Percentiles rank a stretch among this genome's conserved stretches.
Evolutionary conservation across 1,140 invertebrate genomes (phyloP).

Genomic region (Thaumatotibia leucotreta): DNA sequence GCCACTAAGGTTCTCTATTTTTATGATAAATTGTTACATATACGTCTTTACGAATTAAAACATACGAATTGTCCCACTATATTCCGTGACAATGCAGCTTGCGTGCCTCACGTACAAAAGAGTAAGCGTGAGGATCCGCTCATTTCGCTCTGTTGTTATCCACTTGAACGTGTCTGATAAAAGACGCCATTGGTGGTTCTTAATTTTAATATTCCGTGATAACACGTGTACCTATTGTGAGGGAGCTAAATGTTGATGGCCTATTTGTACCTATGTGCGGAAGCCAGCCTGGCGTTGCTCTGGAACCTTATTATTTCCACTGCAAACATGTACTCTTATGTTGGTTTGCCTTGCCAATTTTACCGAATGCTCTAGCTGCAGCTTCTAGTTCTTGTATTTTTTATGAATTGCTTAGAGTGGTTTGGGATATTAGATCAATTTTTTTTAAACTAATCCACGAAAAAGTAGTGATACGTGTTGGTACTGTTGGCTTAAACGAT

Average conservation of each 20-base stretch:
- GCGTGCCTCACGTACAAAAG: constrained; percentile 25
- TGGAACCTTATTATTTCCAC: neutral
- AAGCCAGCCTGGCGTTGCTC: neutral
- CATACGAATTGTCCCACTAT: neutral
- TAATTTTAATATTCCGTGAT: constrained; percentile 14
- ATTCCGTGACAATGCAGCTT: constrained; percentile 21
- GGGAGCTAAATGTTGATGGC: neutral
- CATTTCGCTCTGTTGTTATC: constrained; percentile 25
- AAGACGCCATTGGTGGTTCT: constrained; percentile 20
- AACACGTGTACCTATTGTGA: neutral
- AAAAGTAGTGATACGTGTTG: too few species aligned
- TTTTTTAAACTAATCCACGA: too few species aligned
- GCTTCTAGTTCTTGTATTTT: too few species aligned
- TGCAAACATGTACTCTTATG: too few species aligned
- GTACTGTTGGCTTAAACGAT: too few species aligned
- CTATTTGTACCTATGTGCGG: neutral
- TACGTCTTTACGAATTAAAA: neutral
- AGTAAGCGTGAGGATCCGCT: constrained; percentile 25
- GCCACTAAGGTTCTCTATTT: neutral
- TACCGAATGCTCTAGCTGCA: too few species aligned
- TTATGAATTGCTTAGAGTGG: too few species aligned
- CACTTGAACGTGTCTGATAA: constrained; percentile 26
- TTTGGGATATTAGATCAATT: too few species aligned
- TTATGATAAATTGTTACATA: neutral
- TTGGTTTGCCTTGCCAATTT: too few species aligned